Evolutionary conservation across 2,797 vertebrate species (phyloP).

Genomic region (Enteromius radiatus): DNA sequence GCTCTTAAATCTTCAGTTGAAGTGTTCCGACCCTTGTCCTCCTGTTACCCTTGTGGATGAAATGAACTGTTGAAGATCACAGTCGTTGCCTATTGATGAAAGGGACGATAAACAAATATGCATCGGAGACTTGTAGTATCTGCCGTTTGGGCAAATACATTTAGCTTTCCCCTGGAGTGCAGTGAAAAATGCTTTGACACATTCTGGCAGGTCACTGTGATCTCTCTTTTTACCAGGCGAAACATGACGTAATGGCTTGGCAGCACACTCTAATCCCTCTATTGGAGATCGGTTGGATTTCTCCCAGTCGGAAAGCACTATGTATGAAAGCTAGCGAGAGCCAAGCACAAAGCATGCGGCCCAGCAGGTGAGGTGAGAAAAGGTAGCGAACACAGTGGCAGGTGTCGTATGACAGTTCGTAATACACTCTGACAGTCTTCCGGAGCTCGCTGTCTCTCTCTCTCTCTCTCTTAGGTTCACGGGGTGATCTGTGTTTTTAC

Average conservation of each 20-base stretch:
- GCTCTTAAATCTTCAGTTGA: slow-evolving; percentile 5
- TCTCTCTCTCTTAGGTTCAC: slow-evolving; percentile 46
- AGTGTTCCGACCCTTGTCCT: neutral
- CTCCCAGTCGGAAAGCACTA: slow-evolving; percentile 44
- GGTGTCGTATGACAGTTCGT: slow-evolving; percentile 55
- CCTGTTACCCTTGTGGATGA: slow-evolving; percentile 10
- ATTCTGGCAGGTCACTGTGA: slow-evolving; percentile 55
- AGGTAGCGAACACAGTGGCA: slow-evolving; percentile 52
- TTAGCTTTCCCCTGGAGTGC: slow-evolving; percentile 38
- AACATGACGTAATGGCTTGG: slow-evolving; percentile 58
- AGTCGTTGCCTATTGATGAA: neutral
- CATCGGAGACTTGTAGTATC: slow-evolving; percentile 18
- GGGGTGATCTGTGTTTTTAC: slow-evolving; percentile 60
- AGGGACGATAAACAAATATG: slow-evolving; percentile 10
- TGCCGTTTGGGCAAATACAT: slow-evolving; percentile 41
- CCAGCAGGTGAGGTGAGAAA: slow-evolving; percentile 56
- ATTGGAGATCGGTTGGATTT: slow-evolving; percentile 54
- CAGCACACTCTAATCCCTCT: slow-evolving; percentile 57
- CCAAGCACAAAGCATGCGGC: slow-evolving; percentile 37
- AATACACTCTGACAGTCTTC: slow-evolving; percentile 58
- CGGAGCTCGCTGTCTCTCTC: slow-evolving; percentile 40
- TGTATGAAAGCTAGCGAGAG: slow-evolving; percentile 43
- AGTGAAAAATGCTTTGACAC: slow-evolving; percentile 51
- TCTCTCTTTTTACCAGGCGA: slow-evolving; percentile 55
- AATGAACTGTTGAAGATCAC: neutral